phyloP scores from a whole-genome alignment of 2,797 vertebrate genomes.

The Triplophysa yarkandensis region DNA sequence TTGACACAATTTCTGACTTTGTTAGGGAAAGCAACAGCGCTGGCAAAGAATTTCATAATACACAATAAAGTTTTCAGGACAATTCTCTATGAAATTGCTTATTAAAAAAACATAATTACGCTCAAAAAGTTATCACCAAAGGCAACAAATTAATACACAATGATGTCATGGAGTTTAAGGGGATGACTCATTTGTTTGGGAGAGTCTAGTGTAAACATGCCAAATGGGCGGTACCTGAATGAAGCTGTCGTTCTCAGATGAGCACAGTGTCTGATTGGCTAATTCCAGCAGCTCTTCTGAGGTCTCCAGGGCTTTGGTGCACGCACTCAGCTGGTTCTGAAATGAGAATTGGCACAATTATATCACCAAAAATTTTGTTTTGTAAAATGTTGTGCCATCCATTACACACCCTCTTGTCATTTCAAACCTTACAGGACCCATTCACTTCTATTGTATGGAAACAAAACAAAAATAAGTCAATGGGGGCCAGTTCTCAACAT shows the following conservation, averaged over 20 bases:
- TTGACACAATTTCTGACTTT: slow-evolving; percentile 26
- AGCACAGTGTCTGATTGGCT: slow-evolving; percentile 91
- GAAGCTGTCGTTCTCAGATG: slow-evolving; percentile 80
- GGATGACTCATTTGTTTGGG: slow-evolving; percentile 3
- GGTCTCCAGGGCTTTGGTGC: slow-evolving; percentile 92
- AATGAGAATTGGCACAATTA: slow-evolving; percentile 15
- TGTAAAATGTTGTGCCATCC: too few species aligned
- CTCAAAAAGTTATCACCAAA: neutral
- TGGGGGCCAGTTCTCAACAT: too few species aligned
- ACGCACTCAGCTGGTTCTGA: slow-evolving; percentile 88
- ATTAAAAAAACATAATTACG: neutral
- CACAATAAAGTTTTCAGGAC: neutral
- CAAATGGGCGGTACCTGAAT: slow-evolving; percentile 77
- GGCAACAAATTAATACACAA: neutral
- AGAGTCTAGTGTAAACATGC: neutral
- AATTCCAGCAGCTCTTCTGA: slow-evolving; percentile 92
- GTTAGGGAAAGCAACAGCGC: slow-evolving; percentile 34
- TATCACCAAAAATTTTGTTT: slow-evolving; percentile 48
- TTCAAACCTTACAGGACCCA: too few species aligned
- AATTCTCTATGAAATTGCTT: neutral
- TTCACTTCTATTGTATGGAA: too few species aligned
- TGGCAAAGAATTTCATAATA: neutral
- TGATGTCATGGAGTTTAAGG: neutral
- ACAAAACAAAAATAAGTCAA: too few species aligned
- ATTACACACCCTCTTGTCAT: too few species aligned